A percentile compares a stretch with the other conserved stretches of the same genome.
These are phyloP conservation scores for Ophiothrix spiculata DNA, from an alignment of 35 echinoderm and acorn worm species.

Conservation along the genomic window DNA sequence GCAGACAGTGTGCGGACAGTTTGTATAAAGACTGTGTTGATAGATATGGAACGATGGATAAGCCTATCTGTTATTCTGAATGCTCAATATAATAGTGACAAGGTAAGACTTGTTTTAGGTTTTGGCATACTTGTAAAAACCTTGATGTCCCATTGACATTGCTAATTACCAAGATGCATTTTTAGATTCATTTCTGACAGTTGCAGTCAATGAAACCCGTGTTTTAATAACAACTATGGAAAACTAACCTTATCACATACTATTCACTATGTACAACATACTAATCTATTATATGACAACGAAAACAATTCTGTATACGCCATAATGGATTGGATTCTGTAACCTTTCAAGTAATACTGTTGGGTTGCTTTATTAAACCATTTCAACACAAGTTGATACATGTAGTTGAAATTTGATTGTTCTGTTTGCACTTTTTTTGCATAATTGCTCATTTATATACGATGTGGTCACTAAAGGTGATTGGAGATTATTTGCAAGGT, in stretches of 20 bases:
- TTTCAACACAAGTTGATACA: constrained; percentile 7
- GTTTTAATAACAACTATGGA: background rate
- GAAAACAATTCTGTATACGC: background rate
- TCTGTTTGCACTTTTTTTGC: too few relatives aligned
- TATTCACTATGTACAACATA: background rate
- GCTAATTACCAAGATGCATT: background rate
- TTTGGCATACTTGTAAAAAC: too few relatives aligned
- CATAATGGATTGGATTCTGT: background rate
- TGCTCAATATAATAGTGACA: background rate
- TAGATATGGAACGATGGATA: too few relatives aligned
- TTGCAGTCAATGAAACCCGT: background rate
- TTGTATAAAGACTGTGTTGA: too few relatives aligned
- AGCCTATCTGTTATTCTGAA: too few relatives aligned
- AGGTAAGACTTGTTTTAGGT: background rate
- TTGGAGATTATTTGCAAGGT: too few relatives aligned
- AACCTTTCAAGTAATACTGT: background rate
- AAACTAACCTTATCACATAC: background rate
- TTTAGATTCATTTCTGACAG: background rate
- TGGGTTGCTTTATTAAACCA: background rate
- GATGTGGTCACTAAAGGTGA: too few relatives aligned
- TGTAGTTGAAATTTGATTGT: too few relatives aligned
- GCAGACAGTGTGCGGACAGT: too few relatives aligned
- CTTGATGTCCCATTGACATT: background rate
- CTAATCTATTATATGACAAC: background rate
- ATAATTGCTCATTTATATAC: too few relatives aligned